A percentile compares a stretch with the other conserved stretches of the same genome.
phyloP scores from a whole-genome alignment of 2,113 vertebrate species.

The Dipodomys spectabilis region DNA sequence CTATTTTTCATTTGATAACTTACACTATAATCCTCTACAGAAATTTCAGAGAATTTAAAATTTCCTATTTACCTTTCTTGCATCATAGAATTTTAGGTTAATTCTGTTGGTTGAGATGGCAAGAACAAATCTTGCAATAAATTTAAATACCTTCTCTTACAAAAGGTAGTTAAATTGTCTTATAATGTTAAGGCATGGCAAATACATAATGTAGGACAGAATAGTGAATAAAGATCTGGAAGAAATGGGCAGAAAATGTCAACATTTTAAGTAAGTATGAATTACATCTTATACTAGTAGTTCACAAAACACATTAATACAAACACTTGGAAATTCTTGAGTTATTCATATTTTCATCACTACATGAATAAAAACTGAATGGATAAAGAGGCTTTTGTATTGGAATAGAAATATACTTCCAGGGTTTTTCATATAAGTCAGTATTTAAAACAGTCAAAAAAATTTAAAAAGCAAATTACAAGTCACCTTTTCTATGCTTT shows the following conservation, averaged over 20 bases:
- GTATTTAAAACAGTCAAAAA: constrained; percentile 23
- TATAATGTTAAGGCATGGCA: background rate
- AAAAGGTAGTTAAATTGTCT: background rate
- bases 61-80: background rate
- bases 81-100: background rate
- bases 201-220: background rate
- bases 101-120: background rate
- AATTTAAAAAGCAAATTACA: background rate
- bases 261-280: constrained; percentile 5
- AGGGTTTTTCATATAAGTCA: background rate
- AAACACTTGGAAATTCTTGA: background rate
- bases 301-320: background rate
- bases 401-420: background rate
- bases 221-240: background rate
- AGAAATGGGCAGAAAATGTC: background rate
- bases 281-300: background rate
- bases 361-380: background rate
- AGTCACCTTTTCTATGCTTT: background rate
- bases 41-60: background rate
- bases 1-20: background rate
- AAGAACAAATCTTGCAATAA: background rate
- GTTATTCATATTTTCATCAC: background rate
- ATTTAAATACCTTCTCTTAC: background rate
- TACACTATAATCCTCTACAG: background rate
- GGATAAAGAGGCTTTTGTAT: background rate